Evolutionary conservation across 1,140 invertebrate genomes (phyloP), one percentile per base, ranked within the genome.

Genomic region (Lordiphosa stackelbergi): DNA sequence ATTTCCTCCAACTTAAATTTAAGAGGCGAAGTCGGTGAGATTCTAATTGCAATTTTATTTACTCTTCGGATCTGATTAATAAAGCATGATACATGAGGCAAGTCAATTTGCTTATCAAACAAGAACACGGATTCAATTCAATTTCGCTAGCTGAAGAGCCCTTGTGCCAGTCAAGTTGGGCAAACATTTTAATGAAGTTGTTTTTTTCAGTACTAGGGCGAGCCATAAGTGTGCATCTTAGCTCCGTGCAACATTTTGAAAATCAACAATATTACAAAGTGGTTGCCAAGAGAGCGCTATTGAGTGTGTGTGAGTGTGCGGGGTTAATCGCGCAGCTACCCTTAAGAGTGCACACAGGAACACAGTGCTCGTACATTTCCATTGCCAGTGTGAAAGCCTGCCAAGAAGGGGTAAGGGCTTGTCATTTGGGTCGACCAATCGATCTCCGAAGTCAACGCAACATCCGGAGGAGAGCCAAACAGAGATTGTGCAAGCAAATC

Each of bases 151-250:
- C 24, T 13, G 5, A 47, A 60, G 58, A 42, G 36, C 24, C 36
- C 58, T 54, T 46, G 6, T n/a, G 3, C 19, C 12, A 54, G 43
- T 54, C 42, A 47, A 54, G 36, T 54, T 47, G 1, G n/a, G 13
- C 43, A 54, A 60, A 54, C 36, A 60, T 41, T 60, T 60, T 60
- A 54, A 60, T 60, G 57, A 60, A 60, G 49, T 53, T 60, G 4
- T 19, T 19, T 13, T 28, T 5, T 2, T 36, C 6, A 10, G 11
- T 12, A 16, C 31, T 37, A 11, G 16, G 38, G 40, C 9, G 47
- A 46, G 47, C 12, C 28, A 8, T 31, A 31, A 31, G 28, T 31
- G 28, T 13, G 31, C 40, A 45, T 31, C 28, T 31, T 31, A 31
- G 28, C 28, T 8, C 28, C 28, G 28, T 31, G 28, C 28, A 31